Percentiles rank a stretch among this genome's conserved stretches.
phyloP scores from a whole-genome alignment of 1,140 invertebrate genomes.

The Macrocentrus cingulum region DNA sequence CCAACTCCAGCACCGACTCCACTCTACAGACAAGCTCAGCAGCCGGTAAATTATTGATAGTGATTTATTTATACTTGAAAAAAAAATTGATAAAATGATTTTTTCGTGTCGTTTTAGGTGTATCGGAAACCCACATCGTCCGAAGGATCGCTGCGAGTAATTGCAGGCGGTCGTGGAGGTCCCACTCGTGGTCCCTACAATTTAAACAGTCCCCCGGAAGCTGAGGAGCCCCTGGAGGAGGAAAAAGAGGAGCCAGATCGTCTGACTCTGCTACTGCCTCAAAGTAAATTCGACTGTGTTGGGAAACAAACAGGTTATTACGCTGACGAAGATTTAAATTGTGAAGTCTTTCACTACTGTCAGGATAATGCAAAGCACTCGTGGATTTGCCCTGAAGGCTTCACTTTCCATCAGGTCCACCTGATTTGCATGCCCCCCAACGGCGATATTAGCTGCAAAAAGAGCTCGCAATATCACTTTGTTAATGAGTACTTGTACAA shows the following conservation, averaged over 20 bases:
- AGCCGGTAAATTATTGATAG: slow-evolving; percentile 36
- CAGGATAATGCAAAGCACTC: slow-evolving; percentile 87
- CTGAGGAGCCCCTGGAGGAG: slow-evolving; percentile 66
- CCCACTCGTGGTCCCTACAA: too few species aligned
- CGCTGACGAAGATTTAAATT: slow-evolving; percentile 84
- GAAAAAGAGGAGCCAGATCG: slow-evolving; percentile 86
- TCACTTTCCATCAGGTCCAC: slow-evolving; percentile 91
- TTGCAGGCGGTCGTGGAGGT: slow-evolving; percentile 30
- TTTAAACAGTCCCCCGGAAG: too few species aligned
- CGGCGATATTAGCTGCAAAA: slow-evolving; percentile 85
- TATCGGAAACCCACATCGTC: slow-evolving; percentile 31
- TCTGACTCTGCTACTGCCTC: slow-evolving; percentile 73
- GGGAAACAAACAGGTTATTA: slow-evolving; percentile 86
- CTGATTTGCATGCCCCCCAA: slow-evolving; percentile 90
- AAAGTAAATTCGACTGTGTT: slow-evolving; percentile 81
- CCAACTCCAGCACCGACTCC: slow-evolving; percentile 52
- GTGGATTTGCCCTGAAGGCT: slow-evolving; percentile 91
- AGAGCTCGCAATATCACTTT: slow-evolving; percentile 87
- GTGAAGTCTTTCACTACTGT: slow-evolving; percentile 93
- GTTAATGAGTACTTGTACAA: slow-evolving; percentile 93
- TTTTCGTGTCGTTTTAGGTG: slow-evolving; percentile 28
- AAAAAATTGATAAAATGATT: too few species aligned
- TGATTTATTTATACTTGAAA: too few species aligned
- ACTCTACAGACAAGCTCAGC: slow-evolving; percentile 41
- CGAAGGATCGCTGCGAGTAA: slow-evolving; percentile 37